Conservation (phyloP, 2,888 invertebrate species). For the Aquatica leii region DNA sequence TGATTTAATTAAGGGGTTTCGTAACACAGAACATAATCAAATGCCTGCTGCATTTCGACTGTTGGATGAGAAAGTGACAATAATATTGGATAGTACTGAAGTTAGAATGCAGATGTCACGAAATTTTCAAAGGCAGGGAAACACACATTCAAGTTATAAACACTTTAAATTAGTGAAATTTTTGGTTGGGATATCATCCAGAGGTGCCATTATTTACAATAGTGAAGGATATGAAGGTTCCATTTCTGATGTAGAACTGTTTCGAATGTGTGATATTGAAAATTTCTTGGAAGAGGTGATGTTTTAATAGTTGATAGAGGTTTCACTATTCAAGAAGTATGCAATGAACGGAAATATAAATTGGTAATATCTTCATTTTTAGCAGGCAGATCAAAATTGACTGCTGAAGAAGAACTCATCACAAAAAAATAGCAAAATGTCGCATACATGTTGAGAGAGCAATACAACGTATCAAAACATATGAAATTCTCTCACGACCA, state of each 20-base stretch:
- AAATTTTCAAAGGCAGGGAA: conserved; percentile 14
- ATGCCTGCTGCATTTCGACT: background rate
- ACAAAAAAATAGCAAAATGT: conserved; percentile 17
- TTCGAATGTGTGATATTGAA: background rate
- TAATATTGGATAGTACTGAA: conserved; percentile 10
- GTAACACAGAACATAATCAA: background rate
- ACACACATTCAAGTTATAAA: conserved; percentile 12
- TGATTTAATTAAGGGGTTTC: background rate
- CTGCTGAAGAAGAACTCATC: conserved; percentile 14
- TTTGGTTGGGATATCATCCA: conserved; percentile 1
- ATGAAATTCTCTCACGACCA: background rate
- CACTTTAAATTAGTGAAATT: conserved; percentile 9
- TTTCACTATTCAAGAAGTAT: background rate
- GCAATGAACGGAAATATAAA: background rate
- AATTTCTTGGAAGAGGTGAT: background rate
- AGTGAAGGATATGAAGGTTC: conserved; percentile 14
- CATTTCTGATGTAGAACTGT: conserved; percentile 9
- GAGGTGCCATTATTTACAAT: conserved; percentile 7
- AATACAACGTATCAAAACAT: conserved; percentile 12
- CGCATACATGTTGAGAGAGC: conserved; percentile 15
- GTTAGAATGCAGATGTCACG: conserved; percentile 5
- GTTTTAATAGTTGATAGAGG: background rate
- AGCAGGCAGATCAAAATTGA: background rate
- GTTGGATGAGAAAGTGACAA: conserved; percentile 8
- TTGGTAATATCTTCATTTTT: background rate